Conservation (phyloP, 2,888 invertebrate species). For the Macropis europaea region DNA sequence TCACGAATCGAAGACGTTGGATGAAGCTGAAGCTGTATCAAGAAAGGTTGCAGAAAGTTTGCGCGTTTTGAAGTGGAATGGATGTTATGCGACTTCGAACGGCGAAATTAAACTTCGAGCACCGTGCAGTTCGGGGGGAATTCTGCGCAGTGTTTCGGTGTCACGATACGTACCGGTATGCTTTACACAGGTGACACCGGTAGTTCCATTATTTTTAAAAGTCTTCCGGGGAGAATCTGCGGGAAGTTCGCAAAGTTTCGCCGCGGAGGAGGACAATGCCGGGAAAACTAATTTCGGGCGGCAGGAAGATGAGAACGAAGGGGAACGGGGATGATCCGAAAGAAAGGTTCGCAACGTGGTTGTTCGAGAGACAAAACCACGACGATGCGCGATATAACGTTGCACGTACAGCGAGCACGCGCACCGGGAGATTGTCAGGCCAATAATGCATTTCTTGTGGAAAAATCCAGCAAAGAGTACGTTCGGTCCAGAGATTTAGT, state of each 20-base stretch:
- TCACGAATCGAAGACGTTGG: no score
- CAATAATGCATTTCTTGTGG: slow-evolving; percentile 73
- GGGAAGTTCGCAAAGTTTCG: background rate
- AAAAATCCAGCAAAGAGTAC: slow-evolving; percentile 69
- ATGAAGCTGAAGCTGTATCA: background rate
- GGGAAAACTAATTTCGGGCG: slow-evolving; percentile 35
- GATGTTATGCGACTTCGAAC: background rate
- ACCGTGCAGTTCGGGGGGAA: background rate
- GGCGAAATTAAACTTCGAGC: slow-evolving; percentile 2
- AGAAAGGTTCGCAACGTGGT: slow-evolving; percentile 31
- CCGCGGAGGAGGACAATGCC: background rate
- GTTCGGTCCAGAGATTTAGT: slow-evolving; percentile 74
- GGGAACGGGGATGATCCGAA: slow-evolving; percentile 12
- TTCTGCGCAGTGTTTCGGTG: background rate
- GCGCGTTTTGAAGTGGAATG: no score
- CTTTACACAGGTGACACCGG: background rate
- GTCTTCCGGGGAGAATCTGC: background rate
- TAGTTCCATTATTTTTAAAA: slow-evolving; percentile 13
- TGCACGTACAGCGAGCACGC: slow-evolving; percentile 40
- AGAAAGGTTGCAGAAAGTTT: background rate
- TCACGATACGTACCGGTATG: background rate
- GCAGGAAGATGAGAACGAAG: slow-evolving; percentile 3
- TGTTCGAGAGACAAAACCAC: slow-evolving; percentile 33
- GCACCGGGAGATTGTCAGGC: slow-evolving; percentile 69
- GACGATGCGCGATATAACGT: slow-evolving; percentile 44